Evolutionary conservation across 2,113 vertebrate species (phyloP).

Genomic region (Sardina pilchardus): DNA sequence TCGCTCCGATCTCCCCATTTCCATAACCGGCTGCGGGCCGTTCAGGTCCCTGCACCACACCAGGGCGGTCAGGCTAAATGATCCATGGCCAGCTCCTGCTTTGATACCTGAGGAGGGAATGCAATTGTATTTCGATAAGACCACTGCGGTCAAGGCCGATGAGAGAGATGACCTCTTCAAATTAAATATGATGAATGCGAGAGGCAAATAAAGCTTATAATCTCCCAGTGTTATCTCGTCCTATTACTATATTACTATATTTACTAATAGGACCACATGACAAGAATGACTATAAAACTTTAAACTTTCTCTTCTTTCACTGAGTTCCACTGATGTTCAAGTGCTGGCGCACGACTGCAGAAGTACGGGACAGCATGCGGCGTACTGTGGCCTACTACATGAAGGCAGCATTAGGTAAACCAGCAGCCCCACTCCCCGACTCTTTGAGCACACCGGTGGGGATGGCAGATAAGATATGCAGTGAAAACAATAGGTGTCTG

Average conservation of each 20-base stretch:
- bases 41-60: neutral
- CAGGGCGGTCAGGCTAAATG: neutral
- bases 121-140: neutral
- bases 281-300: neutral
- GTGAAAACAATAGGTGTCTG: slow-evolving; percentile 12
- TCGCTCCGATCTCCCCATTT: neutral
- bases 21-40: too few species aligned
- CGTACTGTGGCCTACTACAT: neutral
- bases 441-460: neutral
- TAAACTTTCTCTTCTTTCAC: neutral
- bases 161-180: neutral
- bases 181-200: neutral
- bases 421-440: neutral
- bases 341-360: neutral
- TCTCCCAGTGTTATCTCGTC: too few species aligned
- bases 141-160: neutral
- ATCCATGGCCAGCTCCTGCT: neutral
- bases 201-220: too few species aligned
- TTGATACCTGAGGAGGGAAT: neutral
- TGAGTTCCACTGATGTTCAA: neutral
- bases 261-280: neutral
- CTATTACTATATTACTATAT: too few species aligned
- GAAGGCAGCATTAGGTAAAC: slow-evolving; percentile 1
- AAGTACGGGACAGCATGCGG: neutral
- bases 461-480: slow-evolving; percentile 1